phyloP scores from a whole-genome alignment of 2,888 invertebrate species.

The Cabera pusaria region DNA sequence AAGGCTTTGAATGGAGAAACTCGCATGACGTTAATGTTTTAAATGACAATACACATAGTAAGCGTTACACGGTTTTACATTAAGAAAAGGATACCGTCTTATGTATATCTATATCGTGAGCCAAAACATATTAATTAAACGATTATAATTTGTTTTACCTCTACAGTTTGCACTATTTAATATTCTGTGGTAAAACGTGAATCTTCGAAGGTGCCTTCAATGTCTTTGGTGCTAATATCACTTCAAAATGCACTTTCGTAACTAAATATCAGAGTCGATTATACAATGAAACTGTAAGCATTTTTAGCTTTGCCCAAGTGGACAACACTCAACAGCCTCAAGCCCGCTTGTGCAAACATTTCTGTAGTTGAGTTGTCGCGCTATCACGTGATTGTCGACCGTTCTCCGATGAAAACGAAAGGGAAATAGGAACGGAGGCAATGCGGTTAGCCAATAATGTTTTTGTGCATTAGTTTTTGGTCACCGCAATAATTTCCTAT shows the following conservation, averaged over 20 bases:
- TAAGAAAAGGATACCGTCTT: no score
- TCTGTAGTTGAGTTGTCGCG: conserved; percentile 26
- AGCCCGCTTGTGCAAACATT: conserved; percentile 43
- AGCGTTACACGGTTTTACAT: no score
- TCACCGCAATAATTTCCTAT: neutral
- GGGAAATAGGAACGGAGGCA: conserved; percentile 20
- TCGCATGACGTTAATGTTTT: no score
- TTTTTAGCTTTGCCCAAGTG: conserved; percentile 14
- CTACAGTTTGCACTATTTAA: no score
- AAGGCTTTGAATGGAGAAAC: no score
- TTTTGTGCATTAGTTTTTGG: neutral
- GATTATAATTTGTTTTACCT: no score
- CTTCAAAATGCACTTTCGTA: conserved; percentile 12
- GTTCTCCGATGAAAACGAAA: conserved; percentile 25
- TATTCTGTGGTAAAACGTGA: no score
- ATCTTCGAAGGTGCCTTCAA: conserved; percentile 5
- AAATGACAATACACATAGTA: no score
- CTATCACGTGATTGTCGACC: conserved; percentile 38
- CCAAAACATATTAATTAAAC: no score
- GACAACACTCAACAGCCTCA: no score
- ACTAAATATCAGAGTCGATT: conserved; percentile 8
- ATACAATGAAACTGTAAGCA: conserved; percentile 11
- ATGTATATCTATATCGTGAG: no score
- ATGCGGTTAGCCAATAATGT: conserved; percentile 3
- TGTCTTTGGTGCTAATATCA: no score